These are phyloP conservation scores for Cecropterus lyciades DNA, from an alignment of 1,140 invertebrate genomes.

Conservation along the genomic window DNA sequence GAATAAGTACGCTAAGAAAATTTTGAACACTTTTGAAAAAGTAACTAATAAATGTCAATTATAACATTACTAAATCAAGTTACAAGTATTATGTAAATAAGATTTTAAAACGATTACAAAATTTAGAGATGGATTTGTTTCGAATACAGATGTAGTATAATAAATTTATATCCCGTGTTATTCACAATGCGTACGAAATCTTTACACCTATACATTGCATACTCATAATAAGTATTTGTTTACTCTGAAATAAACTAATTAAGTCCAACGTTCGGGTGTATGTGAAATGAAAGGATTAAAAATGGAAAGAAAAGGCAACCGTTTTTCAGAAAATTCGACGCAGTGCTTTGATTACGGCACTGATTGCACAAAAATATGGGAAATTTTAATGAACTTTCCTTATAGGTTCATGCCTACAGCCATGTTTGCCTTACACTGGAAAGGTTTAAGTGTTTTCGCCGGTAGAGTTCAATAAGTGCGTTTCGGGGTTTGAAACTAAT, in stretches of 20 bases:
- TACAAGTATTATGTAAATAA: no score
- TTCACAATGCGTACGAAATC: no score
- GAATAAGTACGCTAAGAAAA: no score
- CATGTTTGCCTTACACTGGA: neutral
- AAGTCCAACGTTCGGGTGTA: slow-evolving; percentile 7
- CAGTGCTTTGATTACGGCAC: slow-evolving; percentile 17
- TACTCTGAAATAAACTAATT: neutral
- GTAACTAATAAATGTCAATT: no score
- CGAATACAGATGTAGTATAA: no score
- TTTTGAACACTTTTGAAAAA: no score
- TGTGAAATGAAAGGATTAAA: slow-evolving; percentile 13
- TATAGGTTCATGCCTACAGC: neutral
- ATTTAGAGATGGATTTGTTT: no score
- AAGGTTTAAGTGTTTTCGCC: neutral
- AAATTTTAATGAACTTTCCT: slow-evolving; percentile 23
- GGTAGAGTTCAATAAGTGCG: neutral
- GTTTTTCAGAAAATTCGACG: slow-evolving; percentile 3
- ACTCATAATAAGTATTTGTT: no score
- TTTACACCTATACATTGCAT: no score
- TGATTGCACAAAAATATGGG: slow-evolving; percentile 24
- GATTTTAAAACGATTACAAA: no score
- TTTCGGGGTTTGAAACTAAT: slow-evolving; percentile 5
- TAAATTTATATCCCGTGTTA: no score
- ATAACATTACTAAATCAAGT: no score
- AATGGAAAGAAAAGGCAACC: neutral